Base-by-base conservation (phyloP, 2,888 invertebrate genomes). In the Heliconius hortense region DNA sequence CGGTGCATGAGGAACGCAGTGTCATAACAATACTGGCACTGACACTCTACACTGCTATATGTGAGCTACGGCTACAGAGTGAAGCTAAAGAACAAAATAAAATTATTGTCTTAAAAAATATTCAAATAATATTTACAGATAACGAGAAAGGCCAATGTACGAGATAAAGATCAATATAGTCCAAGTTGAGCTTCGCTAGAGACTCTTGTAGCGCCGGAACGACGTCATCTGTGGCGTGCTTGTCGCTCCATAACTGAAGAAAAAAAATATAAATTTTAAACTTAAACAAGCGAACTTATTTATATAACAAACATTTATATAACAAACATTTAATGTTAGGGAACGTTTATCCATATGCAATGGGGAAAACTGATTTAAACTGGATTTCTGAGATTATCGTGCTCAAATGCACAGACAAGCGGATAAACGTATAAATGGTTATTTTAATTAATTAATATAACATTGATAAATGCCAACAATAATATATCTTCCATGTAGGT, bases 91-190 rank as follows among this genome's bases (percentile, higher is more conserved):
- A 31, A 8, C n/a, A 35, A 4, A 7, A 48, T 21, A 48, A 56
- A 56, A n/a, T n/a, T 10, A 56, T 56, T 10, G 2, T 8, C 7
- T 21, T 48, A n/a, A 56, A n/a, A 56, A 21, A 5, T 35, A 35
- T 8, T 35, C 8, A 35, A 35, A 35, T 66, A 26, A 69, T 56
- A 84, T 88, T 86, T 72, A 89, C 89, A 66, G 77, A 75, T 10
- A 81, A 76, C 1, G 85, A 84, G 1, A 91, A 28, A 0, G 91
- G 91, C 83, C 86, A 90, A 76, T 91, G 90, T n/a, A 92, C 89
- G 2, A 91, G 86, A 69, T 86, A 90, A 7, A 92, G 79, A 69
- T 92, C 89, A 0, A 91, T 83, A 59, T 91, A 91, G 2, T 82
- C 79, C 72, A 90, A 76, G 28, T 82, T 81, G 15, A 92, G 82